Base-by-base conservation (phyloP, 2,797 vertebrate genomes). In the Orientallactaga sibirica region DNA sequence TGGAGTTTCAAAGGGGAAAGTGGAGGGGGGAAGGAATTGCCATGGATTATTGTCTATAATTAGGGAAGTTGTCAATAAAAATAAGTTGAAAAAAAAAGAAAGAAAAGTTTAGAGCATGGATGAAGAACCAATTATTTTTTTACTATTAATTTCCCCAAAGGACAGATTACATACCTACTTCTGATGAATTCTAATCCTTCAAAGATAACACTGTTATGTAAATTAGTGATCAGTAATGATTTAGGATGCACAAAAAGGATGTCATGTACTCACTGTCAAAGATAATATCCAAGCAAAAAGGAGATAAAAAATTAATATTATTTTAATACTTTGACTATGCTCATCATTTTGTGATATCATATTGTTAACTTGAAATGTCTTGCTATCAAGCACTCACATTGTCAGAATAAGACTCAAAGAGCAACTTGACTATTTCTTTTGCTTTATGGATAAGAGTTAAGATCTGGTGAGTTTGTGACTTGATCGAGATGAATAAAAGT, bases 371-470 rank as follows among this genome's bases (percentile, higher is more conserved):
- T 8, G 15, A 10, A 83, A 37, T 75, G 7, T 81, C 19, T 86
- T 94, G 1, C 1, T 67, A 90, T 81, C 12, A 41, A 93, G 41
- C 2, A 48, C 12, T 77, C 10, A 93, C 18, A 5, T 5, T 73
- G 22, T 3, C 74, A 61, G 87, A 84, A 73, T 22, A 9, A 92
- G 92, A 91, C 2, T 66, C 61, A 74, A 12, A 92, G 33, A 87
- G 15, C 61, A 87, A 10, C 16, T 52, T 18, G 41, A 52, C 12
- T 25, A 62, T 81, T 91, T 77, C 3, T 16, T 93, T 92, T 77
- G 19, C 7, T 89, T 92, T 86, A 33, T n/a, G 76, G 41, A 73
- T 94, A 48, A 58, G 20, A 85, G 37, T 52, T 86, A 18, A 94
- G 33, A 24, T 64, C 22, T 41, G 52, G 3, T 64, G 43, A 90